Base-by-base conservation (phyloP, 2,888 invertebrate genomes). In the Polyploca ridens region DNA sequence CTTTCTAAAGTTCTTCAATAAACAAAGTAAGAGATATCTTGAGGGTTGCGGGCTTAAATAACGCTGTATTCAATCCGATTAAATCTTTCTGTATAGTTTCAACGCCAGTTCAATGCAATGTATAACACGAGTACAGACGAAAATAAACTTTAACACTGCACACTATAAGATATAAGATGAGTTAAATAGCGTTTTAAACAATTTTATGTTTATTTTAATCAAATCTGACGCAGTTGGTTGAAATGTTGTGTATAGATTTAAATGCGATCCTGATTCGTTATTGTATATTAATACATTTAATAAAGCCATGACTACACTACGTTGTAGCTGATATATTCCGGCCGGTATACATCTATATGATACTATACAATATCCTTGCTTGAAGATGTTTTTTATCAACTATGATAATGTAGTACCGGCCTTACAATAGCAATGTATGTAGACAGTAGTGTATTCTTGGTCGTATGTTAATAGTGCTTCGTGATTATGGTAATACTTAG, bases 401-500 rank as follows among this genome's bases (percentile, higher is more conserved):
- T 8, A 10, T 41, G 3, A 41, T 10, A 46, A 33, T 14, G 44
- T 58, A 62, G 35, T 57, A 60, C 41, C 63, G 33, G 33, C 27
- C 19, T 41, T 46, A 58, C 19, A 54, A 19, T 63, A 14, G 35
- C 8, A 3, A 54, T 27, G 16, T 19, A 13, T 33, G 33, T 54
- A n/a, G 14, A 27, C 5, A 27, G 54, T 49, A 33, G 16, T 63
- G 62, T 41, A 41, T 41, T 62, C 64, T 67, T 38, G 63, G 41
- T 66, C 65, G 44, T 59, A 64, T 66, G 35, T 64, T 69, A 65
- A 69, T 69, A 70, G 72, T 76, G 75, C 76, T 78, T 75, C 64
- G 71, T 76, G 74, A 76, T 75, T 74, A 76, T 77, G 71, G 75
- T 69, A 71, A 64, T 58, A 64, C 69, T 74, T 75, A 77, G 74